phyloP scores from a whole-genome alignment of 2,888 invertebrate genomes.

The Strigamia maritima region DNA sequence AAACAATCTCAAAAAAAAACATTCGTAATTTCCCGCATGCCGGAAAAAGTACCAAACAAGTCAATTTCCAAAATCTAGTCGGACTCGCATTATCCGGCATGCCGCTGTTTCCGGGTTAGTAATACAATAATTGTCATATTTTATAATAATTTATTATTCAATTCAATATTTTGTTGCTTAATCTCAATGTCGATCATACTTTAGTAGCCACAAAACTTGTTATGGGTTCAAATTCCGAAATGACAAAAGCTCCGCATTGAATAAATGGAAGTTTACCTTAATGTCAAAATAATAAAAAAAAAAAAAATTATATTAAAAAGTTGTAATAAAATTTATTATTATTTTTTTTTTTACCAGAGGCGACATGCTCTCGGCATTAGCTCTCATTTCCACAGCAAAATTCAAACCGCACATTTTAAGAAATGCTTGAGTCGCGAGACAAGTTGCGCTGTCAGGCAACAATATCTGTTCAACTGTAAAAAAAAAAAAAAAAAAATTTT shows the following conservation, averaged over 20 bases:
- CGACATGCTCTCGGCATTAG: slow-evolving; percentile 96
- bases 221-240: slow-evolving; percentile 87
- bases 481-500: not conserved
- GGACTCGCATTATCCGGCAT: no score
- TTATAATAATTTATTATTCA: no score
- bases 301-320: not conserved
- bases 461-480: slow-evolving; percentile 81
- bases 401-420: slow-evolving; percentile 87
- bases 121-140: no score
- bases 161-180: no score
- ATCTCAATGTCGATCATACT: slow-evolving; percentile 54
- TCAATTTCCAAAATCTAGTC: no score
- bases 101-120: no score
- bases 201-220: slow-evolving; percentile 83
- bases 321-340: not conserved
- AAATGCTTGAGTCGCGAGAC: slow-evolving; percentile 87
- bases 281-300: slow-evolving; percentile 27
- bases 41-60: no score
- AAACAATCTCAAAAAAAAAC: no score
- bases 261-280: slow-evolving; percentile 85
- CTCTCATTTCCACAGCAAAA: slow-evolving; percentile 73
- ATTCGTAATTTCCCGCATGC: no score
- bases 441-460: slow-evolving; percentile 89
- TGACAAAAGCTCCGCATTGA: slow-evolving; percentile 80
- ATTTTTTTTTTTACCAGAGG: slow-evolving; percentile 61